Evolutionary conservation across 2,888 invertebrate species (phyloP), one percentile per base, ranked within the genome.

Genomic region (Anarsia innoxiella): DNA sequence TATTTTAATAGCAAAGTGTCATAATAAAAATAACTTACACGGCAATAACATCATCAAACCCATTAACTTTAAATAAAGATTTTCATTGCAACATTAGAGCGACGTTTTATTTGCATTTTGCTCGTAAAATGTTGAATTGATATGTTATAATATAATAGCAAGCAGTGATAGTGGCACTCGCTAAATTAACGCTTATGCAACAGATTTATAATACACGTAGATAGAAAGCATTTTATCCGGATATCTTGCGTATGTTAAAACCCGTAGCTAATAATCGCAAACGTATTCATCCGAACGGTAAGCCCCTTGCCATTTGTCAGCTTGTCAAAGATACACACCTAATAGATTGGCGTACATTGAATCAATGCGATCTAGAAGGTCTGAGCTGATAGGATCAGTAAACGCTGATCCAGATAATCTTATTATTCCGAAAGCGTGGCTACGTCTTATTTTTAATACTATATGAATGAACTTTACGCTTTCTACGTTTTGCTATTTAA

Each of bases 351-450:
- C 52, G 45, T 37, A 48, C 45, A 48, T 35, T 30, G 32, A 50
- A 45, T 50, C 44, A 41, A 45, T 12, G 41, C 41, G 43, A 44
- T 49, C 44, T 44, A 45, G 45, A 28, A 40, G 46, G 37, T 27
- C 36, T 38, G 45, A n/a, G n/a, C 39, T 33, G 46, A 48, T 49
- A 42, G 37, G 36, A 46, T 45, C 54, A 40, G 37, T 46, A 41
- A 43, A 41, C n/a, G n/a, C 29, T 41, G 45, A 41, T 45, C 47
- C 42, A 48, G 48, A 48, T 62, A 57, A 57, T 57, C 54, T 46
- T 46, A 59, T 62, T 55, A 61, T 38, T 37, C 48, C 51, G 53
- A 53, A 56, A 59, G 59, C 51, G 46, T 46, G 40, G 45, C 50
- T 42, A 38, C 43, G 42, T 36, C 45, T 46, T 50, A 39, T 46